Evolutionary conservation across 2,113 vertebrate genomes (phyloP), one percentile per base, ranked within the genome.

Genomic region (Lepisosteus osseus): DNA sequence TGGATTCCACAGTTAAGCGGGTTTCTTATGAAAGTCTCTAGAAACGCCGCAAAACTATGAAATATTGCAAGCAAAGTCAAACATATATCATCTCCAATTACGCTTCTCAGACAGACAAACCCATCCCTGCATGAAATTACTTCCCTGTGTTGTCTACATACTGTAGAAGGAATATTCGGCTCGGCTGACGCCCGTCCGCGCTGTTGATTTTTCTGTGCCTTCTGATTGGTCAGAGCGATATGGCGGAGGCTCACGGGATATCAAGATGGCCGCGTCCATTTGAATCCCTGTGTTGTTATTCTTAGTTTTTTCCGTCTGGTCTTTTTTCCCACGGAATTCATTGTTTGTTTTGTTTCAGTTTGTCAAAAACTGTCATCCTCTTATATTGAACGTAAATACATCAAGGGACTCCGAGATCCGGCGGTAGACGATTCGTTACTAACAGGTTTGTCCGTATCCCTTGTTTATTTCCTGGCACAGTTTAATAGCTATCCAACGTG

Each of bases 231-330:
- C 73, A 70, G 29, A 12, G 5, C 0, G 6, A 0, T 5, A 44
- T 74, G 88, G 90, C 87, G 83, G 81, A 79, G 90, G 82, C 78
- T 83, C 90, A 86, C 84, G 92, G 93, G 93, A 93, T 79, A 80
- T 57, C 82, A 95, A 95, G 72, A 97, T 97, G 96, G 95, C 89
- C 77, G 91, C 95, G 88, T 87, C 84, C 90, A 43, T 89, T 88
- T 97, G 89, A 95, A 90, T 90, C 65, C 43, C 45, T 54, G 17
- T 7, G 14, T 77, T 47, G 45, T 72, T 68, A 56, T 64, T 15
- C 40, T 43, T 70, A 59, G 12, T n/a, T 2, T 13, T 54, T 64
- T 9, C n/a, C 56, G 9, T 3, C 4, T 2, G 1, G 14, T 3
- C 47, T 29, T 29, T 4, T n/a, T 1, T 11, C 29, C 3, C 4